Conservation (phyloP, 2,888 invertebrate genomes). For the Agrotis segetum region DNA sequence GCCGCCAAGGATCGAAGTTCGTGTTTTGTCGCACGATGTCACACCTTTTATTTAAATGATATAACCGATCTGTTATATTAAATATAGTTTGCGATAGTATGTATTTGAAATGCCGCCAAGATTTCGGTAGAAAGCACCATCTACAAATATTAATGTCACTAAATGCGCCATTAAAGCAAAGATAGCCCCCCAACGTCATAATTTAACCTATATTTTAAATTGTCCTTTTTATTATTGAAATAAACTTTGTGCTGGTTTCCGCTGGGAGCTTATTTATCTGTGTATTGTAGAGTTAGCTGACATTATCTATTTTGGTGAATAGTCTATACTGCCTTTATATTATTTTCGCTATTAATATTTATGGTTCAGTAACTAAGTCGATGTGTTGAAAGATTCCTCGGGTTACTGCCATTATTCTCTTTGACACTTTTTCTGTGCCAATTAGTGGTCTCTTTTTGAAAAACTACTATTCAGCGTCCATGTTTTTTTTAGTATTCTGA, state of each 20-base stretch:
- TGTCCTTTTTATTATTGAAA: constrained; percentile 71
- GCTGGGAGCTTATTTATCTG: constrained; percentile 63
- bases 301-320: constrained; percentile 60
- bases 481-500: background rate
- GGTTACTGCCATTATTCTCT: constrained; percentile 10
- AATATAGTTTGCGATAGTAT: constrained; percentile 78
- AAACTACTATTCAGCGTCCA: background rate
- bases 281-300: constrained; percentile 61
- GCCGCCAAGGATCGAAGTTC: constrained; percentile 37
- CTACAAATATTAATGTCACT: constrained; percentile 82
- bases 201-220: constrained; percentile 75
- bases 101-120: constrained; percentile 86
- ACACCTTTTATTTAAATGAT: constrained; percentile 71
- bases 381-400: constrained; percentile 22
- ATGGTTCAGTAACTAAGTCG: constrained; percentile 20
- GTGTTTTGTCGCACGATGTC: constrained; percentile 41
- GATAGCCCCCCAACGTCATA: constrained; percentile 77
- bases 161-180: constrained; percentile 81
- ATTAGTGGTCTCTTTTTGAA: constrained; percentile 1
- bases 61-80: constrained; percentile 75
- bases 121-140: constrained; percentile 77
- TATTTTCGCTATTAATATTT: constrained; percentile 30
- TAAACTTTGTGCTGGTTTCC: constrained; percentile 66
- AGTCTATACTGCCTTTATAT: constrained; percentile 38
- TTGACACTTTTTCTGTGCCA: constrained; percentile 8